Base-by-base conservation (phyloP, 1,140 invertebrate species). In the Hypsibius dujardini region DNA sequence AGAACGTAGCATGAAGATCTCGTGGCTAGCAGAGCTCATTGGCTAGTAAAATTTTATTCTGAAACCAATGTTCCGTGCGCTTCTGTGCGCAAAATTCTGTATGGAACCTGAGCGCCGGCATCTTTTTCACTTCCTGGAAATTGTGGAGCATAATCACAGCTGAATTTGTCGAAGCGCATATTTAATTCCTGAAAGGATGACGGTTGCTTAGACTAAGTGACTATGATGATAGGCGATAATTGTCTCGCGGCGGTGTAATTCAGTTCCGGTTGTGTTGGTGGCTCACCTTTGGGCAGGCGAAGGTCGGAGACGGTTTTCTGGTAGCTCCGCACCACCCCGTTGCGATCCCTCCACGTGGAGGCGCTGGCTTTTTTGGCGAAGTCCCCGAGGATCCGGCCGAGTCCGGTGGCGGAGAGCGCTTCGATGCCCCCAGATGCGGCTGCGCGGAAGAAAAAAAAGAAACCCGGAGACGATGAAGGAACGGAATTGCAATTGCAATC, bases 111-210 rank as follows among this genome's bases (percentile, higher is more conserved):
- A 28, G 28, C 28, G 28, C 28, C 28, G 28, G 28, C 28, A 28
- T 28, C 28, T 28, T 28, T 28, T 28, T 28, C 28, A 28, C 28
- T 28, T 28, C 28, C 28, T 28, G 28, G 28, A 28, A 28, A 28
- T 28, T 28, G 28, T 28, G 28, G 28, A 28, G 7, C 50, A 56
- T n/a, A 12, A n/a, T 56, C 50, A 67, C 45, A 67, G 42, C 3
- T 15, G 12, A 15, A 45, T 42, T 42, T 67, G 62, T 67, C 45
- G 12, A 12, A 67, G 62, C 12, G 62, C 62, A 42, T 67, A 67
- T 67, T 67, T 67, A 42, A 67, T 67, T 15, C 62, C 62, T 67
- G 45, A 45, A 67, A 67, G 45, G 45, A 56, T 56, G 7, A n/a
- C 50, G 50, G 7, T 12, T n/a, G 50, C 50, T 56, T 56, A 7